phyloP scores from a whole-genome alignment of 2,888 invertebrate species.

The Dexiosoma caninum region DNA sequence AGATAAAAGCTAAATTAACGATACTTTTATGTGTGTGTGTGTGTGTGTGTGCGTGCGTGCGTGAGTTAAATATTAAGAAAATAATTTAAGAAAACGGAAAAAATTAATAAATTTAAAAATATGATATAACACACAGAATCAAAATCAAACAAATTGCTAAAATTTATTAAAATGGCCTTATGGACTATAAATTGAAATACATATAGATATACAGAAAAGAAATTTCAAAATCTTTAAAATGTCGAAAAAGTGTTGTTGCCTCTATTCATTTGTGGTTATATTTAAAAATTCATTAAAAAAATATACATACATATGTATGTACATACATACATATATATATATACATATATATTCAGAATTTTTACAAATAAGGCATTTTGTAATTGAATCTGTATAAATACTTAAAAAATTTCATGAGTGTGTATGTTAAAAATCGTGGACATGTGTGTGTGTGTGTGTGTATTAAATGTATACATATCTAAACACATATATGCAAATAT shows the following conservation, averaged over 20 bases:
- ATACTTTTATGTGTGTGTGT: slow-evolving; percentile 60
- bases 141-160: neutral
- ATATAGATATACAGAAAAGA: neutral
- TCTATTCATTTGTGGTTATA: slow-evolving; percentile 11
- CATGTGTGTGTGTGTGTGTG: slow-evolving; percentile 6
- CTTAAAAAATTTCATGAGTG: slow-evolving; percentile 53
- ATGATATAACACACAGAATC: slow-evolving; percentile 1
- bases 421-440: slow-evolving; percentile 39
- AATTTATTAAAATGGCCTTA: neutral
- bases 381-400: slow-evolving; percentile 73
- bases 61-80: slow-evolving; percentile 4
- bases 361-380: slow-evolving; percentile 77
- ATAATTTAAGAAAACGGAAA: slow-evolving; percentile 1
- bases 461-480: too few relatives aligned
- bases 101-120: slow-evolving; percentile 10
- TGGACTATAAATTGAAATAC: neutral
- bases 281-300: slow-evolving; percentile 19
- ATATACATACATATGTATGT: neutral
- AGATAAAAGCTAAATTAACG: slow-evolving; percentile 38
- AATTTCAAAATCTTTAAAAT: neutral
- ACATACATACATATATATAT: slow-evolving; percentile 7
- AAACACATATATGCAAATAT: slow-evolving; percentile 15
- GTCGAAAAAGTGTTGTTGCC: neutral
- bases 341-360: slow-evolving; percentile 52
- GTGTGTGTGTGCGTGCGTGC: slow-evolving; percentile 62